Evolutionary conservation across 2,113 vertebrate species (phyloP), one percentile per base, ranked within the genome.

Genomic region (Semicossyphus pulcher): DNA sequence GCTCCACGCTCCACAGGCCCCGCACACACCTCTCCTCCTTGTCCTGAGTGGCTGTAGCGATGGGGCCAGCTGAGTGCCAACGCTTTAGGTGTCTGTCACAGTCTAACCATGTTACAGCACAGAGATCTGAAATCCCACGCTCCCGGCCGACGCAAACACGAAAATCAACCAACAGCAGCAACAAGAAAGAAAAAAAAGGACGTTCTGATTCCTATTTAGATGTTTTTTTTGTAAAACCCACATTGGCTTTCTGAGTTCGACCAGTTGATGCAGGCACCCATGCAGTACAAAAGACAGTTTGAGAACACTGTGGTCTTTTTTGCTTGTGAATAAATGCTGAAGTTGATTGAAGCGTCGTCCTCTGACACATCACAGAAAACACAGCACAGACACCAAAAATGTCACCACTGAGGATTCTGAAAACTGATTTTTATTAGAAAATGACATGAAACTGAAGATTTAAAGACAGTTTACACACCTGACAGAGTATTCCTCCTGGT

Each of bases 271-370:
- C 64, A 77, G 72, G 41, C 68, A 63, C 64, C 72, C 49, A 44
- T 67, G 49, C 54, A 61, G 58, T 39, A 57, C 62, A 57, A 49
- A 49, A 86, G 63, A 79, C 67, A 79, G 78, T 84, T 63, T 86
- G 61, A 72, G 42, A 58, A 73, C 76, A 64, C 71, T 78, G 72
- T 86, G 76, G 60, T 81, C 62, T 79, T 52, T 81, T 83, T 86
- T 92, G 82, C 76, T 90, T 92, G 78, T 88, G 86, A 93, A 90
- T 93, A 92, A 92, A 93, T 78, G 78, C 39, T 84, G 31, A 90
- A 86, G 68, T 75, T 85, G 71, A 85, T 36, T 16, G 12, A 29
- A 57, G 58, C 1, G 32, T 77, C 23, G 62, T 88, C 45, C 23
- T 86, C 14, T 6, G 25, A 54, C 18, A 69, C 10, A 60, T 25